Conservation (phyloP, 2,113 vertebrate species). For the Pluvialis apricaria region DNA sequence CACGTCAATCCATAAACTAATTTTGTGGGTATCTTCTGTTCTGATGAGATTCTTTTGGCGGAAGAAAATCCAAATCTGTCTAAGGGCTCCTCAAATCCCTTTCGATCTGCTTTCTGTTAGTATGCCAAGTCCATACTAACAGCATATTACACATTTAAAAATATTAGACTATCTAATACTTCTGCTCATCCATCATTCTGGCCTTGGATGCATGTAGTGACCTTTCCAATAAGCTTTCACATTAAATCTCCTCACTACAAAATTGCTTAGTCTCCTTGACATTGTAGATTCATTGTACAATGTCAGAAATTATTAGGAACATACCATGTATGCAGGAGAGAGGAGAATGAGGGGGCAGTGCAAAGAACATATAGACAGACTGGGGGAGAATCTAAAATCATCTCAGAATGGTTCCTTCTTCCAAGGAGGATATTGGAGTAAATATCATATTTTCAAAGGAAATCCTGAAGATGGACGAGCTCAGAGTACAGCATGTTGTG, state of each 20-base stretch:
- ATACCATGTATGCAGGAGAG: neutral
- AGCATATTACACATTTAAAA: neutral
- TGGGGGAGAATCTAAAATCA: neutral
- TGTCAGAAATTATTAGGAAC: slow-evolving; percentile 27
- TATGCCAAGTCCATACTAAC: neutral
- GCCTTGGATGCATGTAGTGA: neutral
- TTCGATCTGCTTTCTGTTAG: neutral
- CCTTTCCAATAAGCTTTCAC: slow-evolving; percentile 35
- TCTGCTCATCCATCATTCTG: neutral
- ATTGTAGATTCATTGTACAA: neutral
- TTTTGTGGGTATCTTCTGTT: neutral
- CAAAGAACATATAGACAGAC: neutral
- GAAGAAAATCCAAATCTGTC: neutral
- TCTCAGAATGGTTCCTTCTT: neutral
- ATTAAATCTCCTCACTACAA: slow-evolving; percentile 32
- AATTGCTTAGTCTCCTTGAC: slow-evolving; percentile 27
- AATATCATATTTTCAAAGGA: neutral
- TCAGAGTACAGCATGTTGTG: neutral
- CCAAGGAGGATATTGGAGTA: neutral
- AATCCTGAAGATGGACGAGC: neutral
- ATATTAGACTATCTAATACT: neutral
- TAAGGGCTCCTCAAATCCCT: neutral
- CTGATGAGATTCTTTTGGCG: neutral
- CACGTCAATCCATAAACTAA: neutral
- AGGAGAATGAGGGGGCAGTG: neutral